Evolutionary conservation across 2,888 invertebrate genomes (phyloP).

Genomic region (Nymphalis urticae): DNA sequence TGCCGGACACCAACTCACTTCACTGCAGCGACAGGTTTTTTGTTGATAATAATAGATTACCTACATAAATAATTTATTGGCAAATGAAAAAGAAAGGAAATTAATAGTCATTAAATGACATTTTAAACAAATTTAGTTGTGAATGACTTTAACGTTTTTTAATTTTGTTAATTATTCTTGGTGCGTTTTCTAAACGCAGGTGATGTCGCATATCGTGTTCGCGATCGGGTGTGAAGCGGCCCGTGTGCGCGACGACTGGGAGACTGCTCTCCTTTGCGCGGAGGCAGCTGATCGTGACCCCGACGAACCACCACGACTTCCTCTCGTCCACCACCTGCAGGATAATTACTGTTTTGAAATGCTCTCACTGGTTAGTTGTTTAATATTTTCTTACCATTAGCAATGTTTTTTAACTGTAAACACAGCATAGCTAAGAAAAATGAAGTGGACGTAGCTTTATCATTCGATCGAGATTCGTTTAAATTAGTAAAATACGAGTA

Average conservation of each 20-base stretch:
- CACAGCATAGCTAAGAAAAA: too few species aligned
- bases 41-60: background rate
- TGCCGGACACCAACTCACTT: conserved; percentile 95
- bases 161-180: too few species aligned
- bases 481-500: too few species aligned
- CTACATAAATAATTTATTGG: too few species aligned
- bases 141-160: too few species aligned
- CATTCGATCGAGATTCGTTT: too few species aligned
- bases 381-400: background rate
- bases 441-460: too few species aligned
- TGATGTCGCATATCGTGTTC: conserved; percentile 93
- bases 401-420: background rate
- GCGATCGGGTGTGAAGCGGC: conserved; percentile 95
- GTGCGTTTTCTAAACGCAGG: conserved; percentile 64
- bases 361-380: conserved; percentile 89
- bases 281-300: conserved; percentile 53
- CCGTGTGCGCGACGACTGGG: conserved; percentile 95
- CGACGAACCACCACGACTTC: conserved; percentile 52
- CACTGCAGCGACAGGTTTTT: conserved; percentile 93
- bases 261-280: conserved; percentile 74
- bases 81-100: too few species aligned
- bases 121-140: too few species aligned
- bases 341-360: conserved; percentile 99
- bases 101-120: too few species aligned
- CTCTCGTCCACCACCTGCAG: conserved; percentile 55